Base-by-base conservation (phyloP, 2,113 vertebrate genomes). In the Ovibos moschatus region DNA sequence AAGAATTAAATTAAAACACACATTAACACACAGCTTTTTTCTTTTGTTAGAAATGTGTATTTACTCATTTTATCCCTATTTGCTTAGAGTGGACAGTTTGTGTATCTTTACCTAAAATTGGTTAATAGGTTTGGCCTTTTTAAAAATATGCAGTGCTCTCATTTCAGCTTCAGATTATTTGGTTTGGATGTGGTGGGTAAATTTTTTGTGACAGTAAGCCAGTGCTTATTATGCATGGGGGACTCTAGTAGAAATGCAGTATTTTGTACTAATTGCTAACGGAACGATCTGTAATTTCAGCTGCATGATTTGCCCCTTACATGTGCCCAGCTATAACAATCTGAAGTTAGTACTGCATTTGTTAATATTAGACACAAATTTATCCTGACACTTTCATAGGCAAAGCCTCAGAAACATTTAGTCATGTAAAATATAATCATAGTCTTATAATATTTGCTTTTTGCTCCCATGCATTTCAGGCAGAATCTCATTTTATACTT, bases 311-410 rank as follows among this genome's bases (percentile, higher is more conserved):
- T 98, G 67, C 89, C 81, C 97, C 91, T 98, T 98, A 95, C 67
- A 50, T 96, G 91, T 92, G 97, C 95, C 92, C 84, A 91, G 81
- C 94, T 98, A 74, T 98, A 98, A 98, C 60, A 58, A 98, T 98
- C 94, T 98, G 97, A 98, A 98, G 98, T 98, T 98, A 99, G 97
- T 98, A 94, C 89, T 98, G 81, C 55, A 86, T 98, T 98, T 98
- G 87, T 98, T 99, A 98, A 97, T 98, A 98, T 97, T 96, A 97
- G 95, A 96, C 47, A 97, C 62, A 98, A 97, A 98, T 98, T 98
- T 97, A 97, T 98, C 92, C 97, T 98, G 98, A 97, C 97, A 98
- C 83, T 97, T 99, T 99, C 98, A 98, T 87, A 98, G 98, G 96
- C 79, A 95, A 98, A 98, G 95, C 89, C 94, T 95, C n/a, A 51